Evolutionary conservation across 2,888 invertebrate species (phyloP).

Genomic region (Lasioglossum leucozonium): DNA sequence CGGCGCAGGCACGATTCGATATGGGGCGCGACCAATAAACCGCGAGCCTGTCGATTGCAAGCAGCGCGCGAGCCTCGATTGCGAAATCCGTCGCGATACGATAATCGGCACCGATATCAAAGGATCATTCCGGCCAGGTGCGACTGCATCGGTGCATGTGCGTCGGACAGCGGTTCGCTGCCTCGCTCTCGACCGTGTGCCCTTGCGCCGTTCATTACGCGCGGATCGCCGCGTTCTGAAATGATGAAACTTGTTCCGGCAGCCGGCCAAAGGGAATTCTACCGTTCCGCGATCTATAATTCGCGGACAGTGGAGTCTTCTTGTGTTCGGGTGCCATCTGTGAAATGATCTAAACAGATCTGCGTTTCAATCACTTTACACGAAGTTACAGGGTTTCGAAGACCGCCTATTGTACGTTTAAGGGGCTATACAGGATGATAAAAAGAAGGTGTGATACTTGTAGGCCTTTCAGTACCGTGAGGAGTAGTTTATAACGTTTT

Average conservation of each 20-base stretch:
- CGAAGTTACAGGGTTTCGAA: too few relatives aligned
- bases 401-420: too few relatives aligned
- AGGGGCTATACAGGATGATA: too few relatives aligned
- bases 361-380: too few relatives aligned
- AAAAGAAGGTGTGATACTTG: too few relatives aligned
- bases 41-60: slow-evolving; percentile 64
- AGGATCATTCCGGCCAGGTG: slow-evolving; percentile 56
- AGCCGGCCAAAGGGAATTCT: background rate
- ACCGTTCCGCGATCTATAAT: background rate
- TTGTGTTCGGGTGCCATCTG: background rate
- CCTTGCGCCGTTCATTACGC: slow-evolving; percentile 41
- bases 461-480: too few relatives aligned
- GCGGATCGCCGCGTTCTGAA: slow-evolving; percentile 21
- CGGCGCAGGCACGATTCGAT: slow-evolving; percentile 21
- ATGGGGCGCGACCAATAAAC: slow-evolving; percentile 56
- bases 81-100: slow-evolving; percentile 49
- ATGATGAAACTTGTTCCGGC: background rate
- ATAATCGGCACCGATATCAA: slow-evolving; percentile 65
- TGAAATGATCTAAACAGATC: too few relatives aligned
- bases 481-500: too few relatives aligned
- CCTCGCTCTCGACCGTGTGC: slow-evolving; percentile 9
- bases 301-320: background rate
- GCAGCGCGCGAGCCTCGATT: slow-evolving; percentile 34
- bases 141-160: slow-evolving; percentile 50
- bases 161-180: slow-evolving; percentile 47